Evolutionary conservation across 1,140 invertebrate genomes (phyloP).

Genomic region (Magallana angulata): DNA sequence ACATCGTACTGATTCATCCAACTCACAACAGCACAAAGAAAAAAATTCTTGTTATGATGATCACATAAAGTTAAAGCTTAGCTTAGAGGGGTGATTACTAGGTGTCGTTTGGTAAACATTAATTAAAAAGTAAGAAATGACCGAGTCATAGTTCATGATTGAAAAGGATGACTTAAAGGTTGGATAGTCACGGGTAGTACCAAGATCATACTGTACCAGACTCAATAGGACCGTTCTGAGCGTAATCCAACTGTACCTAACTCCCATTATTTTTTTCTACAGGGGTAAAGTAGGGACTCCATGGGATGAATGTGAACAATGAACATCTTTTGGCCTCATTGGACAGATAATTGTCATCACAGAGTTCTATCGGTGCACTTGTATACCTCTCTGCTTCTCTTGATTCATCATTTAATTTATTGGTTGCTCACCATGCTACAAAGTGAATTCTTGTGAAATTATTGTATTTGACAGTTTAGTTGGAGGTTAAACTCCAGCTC

Average conservation of each 20-base stretch:
- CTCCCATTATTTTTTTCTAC: conserved; percentile 3
- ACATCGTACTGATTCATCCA: conserved; percentile 20
- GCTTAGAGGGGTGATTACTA: conserved; percentile 8
- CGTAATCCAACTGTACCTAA: not conserved
- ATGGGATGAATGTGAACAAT: not conserved
- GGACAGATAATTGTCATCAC: conserved; percentile 1
- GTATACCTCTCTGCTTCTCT: not conserved
- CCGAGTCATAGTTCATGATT: conserved; percentile 11
- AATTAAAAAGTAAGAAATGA: conserved; percentile 34
- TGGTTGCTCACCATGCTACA: not conserved
- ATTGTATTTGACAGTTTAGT: not conserved
- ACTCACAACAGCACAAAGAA: conserved; percentile 31
- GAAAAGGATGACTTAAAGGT: not conserved
- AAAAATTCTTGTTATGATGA: conserved; percentile 1
- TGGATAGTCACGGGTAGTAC: not conserved
- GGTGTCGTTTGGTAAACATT: conserved; percentile 7
- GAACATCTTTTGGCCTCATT: not conserved
- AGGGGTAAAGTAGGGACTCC: not conserved
- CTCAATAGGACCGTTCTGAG: not conserved
- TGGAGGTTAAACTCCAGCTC: not conserved
- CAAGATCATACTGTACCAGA: not conserved
- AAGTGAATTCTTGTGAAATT: not conserved
- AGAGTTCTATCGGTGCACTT: not conserved
- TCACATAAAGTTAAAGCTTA: conserved; percentile 4
- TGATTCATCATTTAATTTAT: not conserved